Evolutionary conservation across 1,140 invertebrate species (phyloP).

Genomic region (Berghia stephanieae): DNA sequence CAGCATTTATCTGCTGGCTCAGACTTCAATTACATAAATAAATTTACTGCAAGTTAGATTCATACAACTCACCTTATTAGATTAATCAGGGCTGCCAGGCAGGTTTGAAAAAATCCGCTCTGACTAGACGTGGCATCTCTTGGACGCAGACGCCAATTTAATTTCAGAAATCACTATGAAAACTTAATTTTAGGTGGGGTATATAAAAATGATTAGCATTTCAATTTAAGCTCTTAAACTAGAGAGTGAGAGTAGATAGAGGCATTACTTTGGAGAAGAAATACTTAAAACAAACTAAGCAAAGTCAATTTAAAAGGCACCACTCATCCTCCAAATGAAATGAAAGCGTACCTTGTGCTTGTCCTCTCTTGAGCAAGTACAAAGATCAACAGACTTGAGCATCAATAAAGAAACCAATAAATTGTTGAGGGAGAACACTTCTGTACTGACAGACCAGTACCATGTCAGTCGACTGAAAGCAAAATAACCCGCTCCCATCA

Average conservation of each 20-base stretch:
- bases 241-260: not conserved
- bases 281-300: not conserved
- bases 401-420: conserved; percentile 53
- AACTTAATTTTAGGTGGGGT: not conserved
- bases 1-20: no score
- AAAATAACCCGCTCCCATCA: conserved; percentile 51
- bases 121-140: no score
- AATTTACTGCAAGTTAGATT: no score
- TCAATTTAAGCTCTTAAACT: not conserved
- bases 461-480: conserved; percentile 56
- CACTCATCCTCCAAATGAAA: no score
- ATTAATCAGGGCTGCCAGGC: no score
- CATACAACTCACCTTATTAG: no score
- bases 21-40: no score
- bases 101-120: no score
- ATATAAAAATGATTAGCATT: not conserved
- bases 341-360: conserved; percentile 37
- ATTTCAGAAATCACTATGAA: no score
- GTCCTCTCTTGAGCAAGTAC: conserved; percentile 18
- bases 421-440: conserved; percentile 65
- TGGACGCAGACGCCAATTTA: no score
- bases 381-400: conserved; percentile 47
- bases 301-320: conserved; percentile 9
- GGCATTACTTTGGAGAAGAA: not conserved
- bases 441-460: conserved; percentile 58